Evolutionary conservation across 92 coral and sea anemone species (phyloP), one percentile per base, ranked within the genome.

Genomic region (Meandrina meandrites): DNA sequence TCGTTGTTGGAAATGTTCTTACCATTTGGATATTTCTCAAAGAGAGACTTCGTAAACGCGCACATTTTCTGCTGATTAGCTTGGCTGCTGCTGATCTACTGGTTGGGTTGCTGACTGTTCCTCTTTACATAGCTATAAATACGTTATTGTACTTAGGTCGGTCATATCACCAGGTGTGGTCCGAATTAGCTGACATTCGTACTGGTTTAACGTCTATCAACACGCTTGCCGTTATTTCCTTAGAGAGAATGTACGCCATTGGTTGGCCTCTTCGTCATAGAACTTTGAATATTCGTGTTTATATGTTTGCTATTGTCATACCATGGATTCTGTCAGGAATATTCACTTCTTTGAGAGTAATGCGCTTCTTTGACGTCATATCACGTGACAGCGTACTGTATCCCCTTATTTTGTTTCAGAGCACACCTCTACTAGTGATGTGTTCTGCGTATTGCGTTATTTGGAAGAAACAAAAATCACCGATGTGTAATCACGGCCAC

Each of bases 181-280:
- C 11, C 53, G 6, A 15, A 4, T 36, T 10, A 21, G 28, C n/a
- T 35, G 51, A 74, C 51, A 16, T 74, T 35, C 12, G 35, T 10
- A 74, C 78, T 21, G 78, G 47, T 3, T 10, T 35, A 1, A 27
- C 78, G 10, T 74, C 78, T 6, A 74, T 74, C 78, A 35, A 35
- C 24, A 74, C 78, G 22, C 45, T 74, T 74, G 78, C 47, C 22
- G 78, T 42, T 22, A 74, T 74, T 74, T 74, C 78, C 45, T 18
- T 74, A 24, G 78, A 74, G 78, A 74, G 78, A 4, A 74, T 36
- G 78, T 74, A 32, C 48, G 78, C 78, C 78, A 36, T 74, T 17
- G 50, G 47, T 34, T 74, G 78, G 78, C 78, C 78, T 6, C 15
- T 32, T 42, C 78, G 78, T 74, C 78, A 74, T 36, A 35, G 78